phyloP scores from a whole-genome alignment of 37 sponge, comb jelly and placozoan genomes.

The Aphrocallistes beatrix region DNA sequence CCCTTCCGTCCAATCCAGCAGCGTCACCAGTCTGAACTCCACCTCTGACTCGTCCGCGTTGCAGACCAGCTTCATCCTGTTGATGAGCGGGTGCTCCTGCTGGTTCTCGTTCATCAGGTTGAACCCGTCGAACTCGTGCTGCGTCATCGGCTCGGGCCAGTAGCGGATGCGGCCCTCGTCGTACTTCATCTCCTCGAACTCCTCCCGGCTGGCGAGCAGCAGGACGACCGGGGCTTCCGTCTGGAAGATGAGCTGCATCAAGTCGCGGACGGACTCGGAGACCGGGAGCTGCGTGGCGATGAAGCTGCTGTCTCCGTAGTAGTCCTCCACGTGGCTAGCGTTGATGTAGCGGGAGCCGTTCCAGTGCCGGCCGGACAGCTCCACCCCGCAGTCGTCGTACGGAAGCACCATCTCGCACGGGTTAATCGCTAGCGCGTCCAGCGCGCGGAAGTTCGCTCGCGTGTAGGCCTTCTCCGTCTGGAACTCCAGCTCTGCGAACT shows the following conservation, averaged over 20 bases:
- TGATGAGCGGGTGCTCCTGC: background rate
- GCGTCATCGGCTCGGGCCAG: constrained; percentile 15
- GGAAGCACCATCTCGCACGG: background rate
- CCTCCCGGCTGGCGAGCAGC: background rate
- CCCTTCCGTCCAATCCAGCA: background rate
- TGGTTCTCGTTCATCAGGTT: background rate
- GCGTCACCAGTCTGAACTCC: background rate
- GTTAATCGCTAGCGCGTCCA: background rate
- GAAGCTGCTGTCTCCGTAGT: background rate
- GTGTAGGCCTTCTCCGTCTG: background rate
- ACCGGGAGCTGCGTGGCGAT: background rate
- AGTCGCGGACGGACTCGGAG: background rate
- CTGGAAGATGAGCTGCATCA: constrained; percentile 3
- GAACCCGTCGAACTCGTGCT: constrained; percentile 7
- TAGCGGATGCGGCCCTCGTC: background rate
- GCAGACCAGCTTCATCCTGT: background rate
- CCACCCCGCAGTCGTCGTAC: background rate
- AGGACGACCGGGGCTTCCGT: background rate
- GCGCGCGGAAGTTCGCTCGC: background rate
- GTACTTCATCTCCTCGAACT: background rate
- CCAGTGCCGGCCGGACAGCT: background rate
- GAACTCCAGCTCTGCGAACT: background rate
- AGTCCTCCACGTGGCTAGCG: background rate
- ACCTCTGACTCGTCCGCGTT: background rate
- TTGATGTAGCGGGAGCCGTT: background rate